Evolutionary conservation across 2,888 invertebrate genomes (phyloP), one percentile per base, ranked within the genome.

Genomic region (Chrysodeixis includens): DNA sequence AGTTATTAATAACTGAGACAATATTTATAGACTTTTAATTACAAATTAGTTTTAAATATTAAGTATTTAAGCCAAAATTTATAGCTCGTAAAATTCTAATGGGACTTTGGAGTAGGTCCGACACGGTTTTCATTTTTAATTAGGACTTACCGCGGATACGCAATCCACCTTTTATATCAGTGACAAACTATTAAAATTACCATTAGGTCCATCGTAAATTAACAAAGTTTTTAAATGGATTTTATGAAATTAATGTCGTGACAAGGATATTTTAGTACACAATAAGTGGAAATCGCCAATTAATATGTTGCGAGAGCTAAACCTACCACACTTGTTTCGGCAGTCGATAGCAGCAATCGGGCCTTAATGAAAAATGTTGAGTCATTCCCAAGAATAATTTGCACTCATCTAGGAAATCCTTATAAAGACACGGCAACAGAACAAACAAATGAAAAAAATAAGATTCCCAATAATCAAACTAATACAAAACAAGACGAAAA

Each of bases 141-240:
- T 51, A 30, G 26, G 79, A 81, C 79, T 78, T 60, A 73, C 81
- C 81, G 57, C 72, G 30, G 69, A 68, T 71, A 72, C 68, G 66
- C 67, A 32, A 60, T 62, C 57, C 30, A 26, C 8, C 26, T 68
- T 76, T 74, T 54, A 76, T 57, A 53, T 46, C 68, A 68, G 74
- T 78, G 76, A 71, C 72, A 76, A 66, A 56, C 56, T 20, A 62
- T 68, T 69, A 71, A 67, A 61, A 69, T 71, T 62, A 78, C 58
- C 63, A 53, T 75, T 57, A 59, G 30, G 20, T 16, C 12, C 46
- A 40, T 61, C 58, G 57, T 69, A 76, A 69, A 77, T 69, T 62
- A 64, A 55, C 46, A 20, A 53, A 14, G 1, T 26, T 59, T 64
- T 74, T 74, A 57, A 70, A 66, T 44, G 49, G 18, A 40, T 10